Evolutionary conservation across 2,113 vertebrate species (phyloP), one percentile per base, ranked within the genome.

Genomic region (Zosterops japonicus): DNA sequence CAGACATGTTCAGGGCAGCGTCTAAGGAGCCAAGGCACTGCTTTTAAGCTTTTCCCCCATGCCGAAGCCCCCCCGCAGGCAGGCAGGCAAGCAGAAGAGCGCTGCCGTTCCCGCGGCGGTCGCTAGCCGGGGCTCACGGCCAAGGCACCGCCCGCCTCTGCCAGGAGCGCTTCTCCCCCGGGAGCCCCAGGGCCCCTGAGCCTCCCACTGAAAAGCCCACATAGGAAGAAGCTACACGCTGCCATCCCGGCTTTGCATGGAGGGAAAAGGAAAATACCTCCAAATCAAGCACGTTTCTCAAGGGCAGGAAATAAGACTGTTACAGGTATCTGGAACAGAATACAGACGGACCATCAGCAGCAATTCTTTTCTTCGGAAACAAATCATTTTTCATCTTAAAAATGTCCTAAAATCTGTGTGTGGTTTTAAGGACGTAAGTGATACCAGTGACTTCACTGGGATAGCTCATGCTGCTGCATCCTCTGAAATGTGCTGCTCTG

Each of bases 71-170:
- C 0, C 28, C 53, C 2, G 20, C 46, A 21, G 46, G 8, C 5
- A 6, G 57, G 4, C 63, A 0, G 11, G 0, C 41, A 11, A 20
- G 39, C 39, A 39, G 39, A 11, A 11, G 39, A 11, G 17, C 13
- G 33, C 50, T 89, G 97, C 85, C 87, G 44, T 94, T 92, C 76
- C 50, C 5, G 18, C 7, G 4, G 6, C 39, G 22, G 79, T 74
- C 98, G 94, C 97, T 98, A 98, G 98, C 94, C 94, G 97, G 97
- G 25, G 96, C 97, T 97, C 86, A 55, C 79, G 93, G 94, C 97
- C 94, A 95, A 97, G 86, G 57, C 59, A 10, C 14, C 52, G 12
- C 27, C 61, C 4, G 9, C n/a, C 11, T 11, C 50, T 8, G 7
- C 52, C 41, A 5, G 7, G 1, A 9, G 6, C 20, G 28, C 28